A percentile compares a stretch with the other conserved stretches of the same genome.
Evolutionary conservation across 2,797 vertebrate genomes (phyloP).

Genomic region (Lithobates pipiens): DNA sequence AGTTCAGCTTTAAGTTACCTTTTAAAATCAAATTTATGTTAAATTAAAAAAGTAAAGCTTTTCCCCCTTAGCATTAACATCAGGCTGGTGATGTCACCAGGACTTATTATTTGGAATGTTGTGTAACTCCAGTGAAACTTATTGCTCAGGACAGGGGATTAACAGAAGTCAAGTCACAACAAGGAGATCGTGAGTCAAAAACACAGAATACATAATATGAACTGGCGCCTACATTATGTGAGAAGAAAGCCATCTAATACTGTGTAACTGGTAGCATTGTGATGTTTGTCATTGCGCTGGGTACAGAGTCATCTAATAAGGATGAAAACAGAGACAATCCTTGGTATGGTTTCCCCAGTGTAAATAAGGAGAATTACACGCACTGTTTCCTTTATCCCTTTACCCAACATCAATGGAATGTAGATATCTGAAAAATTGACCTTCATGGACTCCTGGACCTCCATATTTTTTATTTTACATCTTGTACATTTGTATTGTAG

Average conservation of each 20-base stretch:
- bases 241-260: slow-evolving; percentile 5
- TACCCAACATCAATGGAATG: background rate
- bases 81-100: slow-evolving; percentile 18
- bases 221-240: background rate
- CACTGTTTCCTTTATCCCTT: background rate
- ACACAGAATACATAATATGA: slow-evolving; percentile 12
- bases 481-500: background rate
- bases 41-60: background rate
- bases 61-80: background rate
- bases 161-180: slow-evolving; percentile 63
- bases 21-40: background rate
- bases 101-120: slow-evolving; percentile 7
- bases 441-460: background rate
- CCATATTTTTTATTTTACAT: background rate
- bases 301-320: background rate
- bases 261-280: background rate
- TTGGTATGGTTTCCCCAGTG: background rate
- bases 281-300: background rate
- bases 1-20: background rate
- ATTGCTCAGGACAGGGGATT: slow-evolving; percentile 54
- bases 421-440: background rate
- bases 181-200: slow-evolving; percentile 7
- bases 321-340: too few relatives aligned
- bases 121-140: background rate
- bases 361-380: background rate